A percentile compares a stretch with the other conserved stretches of the same genome.
Conservation (phyloP, 2,797 vertebrate genomes). For the Thamnophis elegans region DNA sequence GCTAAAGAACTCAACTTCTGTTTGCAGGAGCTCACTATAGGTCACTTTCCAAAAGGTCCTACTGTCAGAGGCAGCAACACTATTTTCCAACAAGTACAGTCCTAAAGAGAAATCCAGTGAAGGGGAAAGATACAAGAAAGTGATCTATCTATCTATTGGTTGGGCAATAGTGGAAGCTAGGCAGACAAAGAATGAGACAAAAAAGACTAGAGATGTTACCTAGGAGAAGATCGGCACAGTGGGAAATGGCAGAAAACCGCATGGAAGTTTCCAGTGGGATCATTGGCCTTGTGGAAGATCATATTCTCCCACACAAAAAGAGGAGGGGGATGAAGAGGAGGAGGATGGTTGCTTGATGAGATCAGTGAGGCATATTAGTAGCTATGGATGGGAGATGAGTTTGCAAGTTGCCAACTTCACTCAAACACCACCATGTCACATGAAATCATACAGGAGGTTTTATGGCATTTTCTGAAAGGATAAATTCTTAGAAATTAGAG, state of each 20-base stretch:
- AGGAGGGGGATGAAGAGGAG: neutral
- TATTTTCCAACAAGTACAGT: neutral
- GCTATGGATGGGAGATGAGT: neutral
- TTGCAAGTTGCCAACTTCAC: neutral
- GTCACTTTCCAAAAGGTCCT: neutral
- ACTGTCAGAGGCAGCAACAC: neutral
- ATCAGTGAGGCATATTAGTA: neutral
- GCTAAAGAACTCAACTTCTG: neutral
- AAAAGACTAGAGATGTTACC: neutral
- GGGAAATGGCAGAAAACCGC: neutral
- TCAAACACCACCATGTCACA: neutral
- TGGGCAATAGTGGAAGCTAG: neutral
- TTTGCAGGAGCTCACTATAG: neutral
- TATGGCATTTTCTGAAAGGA: neutral
- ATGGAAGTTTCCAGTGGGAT: neutral
- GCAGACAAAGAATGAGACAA: neutral
- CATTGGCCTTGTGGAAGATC: neutral
- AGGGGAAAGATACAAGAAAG: neutral
- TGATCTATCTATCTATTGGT: neutral
- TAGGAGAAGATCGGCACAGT: neutral
- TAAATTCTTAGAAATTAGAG: neutral
- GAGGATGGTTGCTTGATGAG: neutral
- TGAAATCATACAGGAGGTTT: neutral
- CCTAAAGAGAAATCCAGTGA: neutral
- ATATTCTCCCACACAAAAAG: neutral